Conservation (phyloP, 2,797 vertebrate genomes). For the Petrocephalus sullivani region DNA sequence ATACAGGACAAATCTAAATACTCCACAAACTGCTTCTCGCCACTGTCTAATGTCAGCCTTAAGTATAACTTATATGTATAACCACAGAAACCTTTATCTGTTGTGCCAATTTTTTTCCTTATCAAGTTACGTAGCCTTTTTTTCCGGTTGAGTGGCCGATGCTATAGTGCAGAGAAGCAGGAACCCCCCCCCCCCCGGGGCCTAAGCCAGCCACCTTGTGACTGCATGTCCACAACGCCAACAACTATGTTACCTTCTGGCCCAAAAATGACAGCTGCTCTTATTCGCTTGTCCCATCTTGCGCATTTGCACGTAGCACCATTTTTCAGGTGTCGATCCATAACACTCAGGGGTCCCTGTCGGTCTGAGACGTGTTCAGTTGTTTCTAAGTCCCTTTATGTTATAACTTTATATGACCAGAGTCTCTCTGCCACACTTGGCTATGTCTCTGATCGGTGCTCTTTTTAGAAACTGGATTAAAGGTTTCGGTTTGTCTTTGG, state of each 20-base stretch:
- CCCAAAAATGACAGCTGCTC: neutral
- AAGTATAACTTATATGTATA: neutral
- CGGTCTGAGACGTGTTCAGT: conserved; percentile 17
- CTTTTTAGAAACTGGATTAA: conserved; percentile 50
- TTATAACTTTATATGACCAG: conserved; percentile 39
- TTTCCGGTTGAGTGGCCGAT: neutral
- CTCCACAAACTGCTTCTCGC: neutral
- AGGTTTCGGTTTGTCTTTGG: conserved; percentile 57
- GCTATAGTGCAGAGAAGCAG: neutral
- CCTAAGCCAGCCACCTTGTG: neutral
- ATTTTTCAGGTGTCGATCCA: neutral
- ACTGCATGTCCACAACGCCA: neutral
- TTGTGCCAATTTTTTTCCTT: neutral
- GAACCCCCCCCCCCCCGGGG: neutral
- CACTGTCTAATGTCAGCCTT: neutral
- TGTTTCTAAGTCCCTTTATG: conserved; percentile 38
- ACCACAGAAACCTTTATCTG: neutral
- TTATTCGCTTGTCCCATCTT: neutral
- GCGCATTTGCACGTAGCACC: neutral
- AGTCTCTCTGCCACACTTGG: conserved; percentile 31
- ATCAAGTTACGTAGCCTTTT: neutral
- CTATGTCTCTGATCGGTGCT: conserved; percentile 34
- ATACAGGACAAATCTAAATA: neutral
- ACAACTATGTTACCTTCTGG: neutral
- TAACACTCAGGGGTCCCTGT: neutral